Evolutionary conservation across 2,113 vertebrate genomes (phyloP), one percentile per base, ranked within the genome.

Genomic region (Acrocephalus kingi): DNA sequence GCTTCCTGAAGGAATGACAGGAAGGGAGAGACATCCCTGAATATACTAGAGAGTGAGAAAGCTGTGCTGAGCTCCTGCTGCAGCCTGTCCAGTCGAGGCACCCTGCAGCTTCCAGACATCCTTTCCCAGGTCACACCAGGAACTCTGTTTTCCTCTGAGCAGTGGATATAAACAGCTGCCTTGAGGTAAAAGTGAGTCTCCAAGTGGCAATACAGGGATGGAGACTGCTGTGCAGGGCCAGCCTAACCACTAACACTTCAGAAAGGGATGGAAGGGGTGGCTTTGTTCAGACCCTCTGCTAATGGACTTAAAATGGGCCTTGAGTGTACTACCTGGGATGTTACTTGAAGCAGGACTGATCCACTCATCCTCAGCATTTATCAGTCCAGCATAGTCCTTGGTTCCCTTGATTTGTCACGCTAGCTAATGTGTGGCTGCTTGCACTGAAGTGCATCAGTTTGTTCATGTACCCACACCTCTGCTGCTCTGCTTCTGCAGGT

Each of bases 61-160:
- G 5, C 28, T 84, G 24, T 81, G 39, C 51, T 24, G 4, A 66
- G 14, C 33, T 62, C 14, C 45, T 76, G 35, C 46, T 24, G 20
- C 4, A 5, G 48, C 15, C 1, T 7, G 13, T 37, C 15, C 67
- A 66, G 30, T 6, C 0, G 0, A 85, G 45, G 59, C 28, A 62
- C 33, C 15, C 43, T 39, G 48, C 56, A 56, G 75, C 54, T 45
- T 72, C 14, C 58, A 73, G 49, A 24, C 30, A 48, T 33, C 49
- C 69, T 89, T 33, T 46, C 17, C 49, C 67, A n/a, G 14, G 13
- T 37, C 3, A 2, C 5, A 5, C n/a, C 9, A 59, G 52, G 39
- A 33, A 55, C 52, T 39, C 23, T 6, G 2, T 31, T 94, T 76
- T 63, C 28, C 30, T 56, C 31, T 12, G n/a, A 69, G 35, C 54